Conservation (phyloP, 2,113 vertebrate genomes). For the Nesogale talazaci region DNA sequence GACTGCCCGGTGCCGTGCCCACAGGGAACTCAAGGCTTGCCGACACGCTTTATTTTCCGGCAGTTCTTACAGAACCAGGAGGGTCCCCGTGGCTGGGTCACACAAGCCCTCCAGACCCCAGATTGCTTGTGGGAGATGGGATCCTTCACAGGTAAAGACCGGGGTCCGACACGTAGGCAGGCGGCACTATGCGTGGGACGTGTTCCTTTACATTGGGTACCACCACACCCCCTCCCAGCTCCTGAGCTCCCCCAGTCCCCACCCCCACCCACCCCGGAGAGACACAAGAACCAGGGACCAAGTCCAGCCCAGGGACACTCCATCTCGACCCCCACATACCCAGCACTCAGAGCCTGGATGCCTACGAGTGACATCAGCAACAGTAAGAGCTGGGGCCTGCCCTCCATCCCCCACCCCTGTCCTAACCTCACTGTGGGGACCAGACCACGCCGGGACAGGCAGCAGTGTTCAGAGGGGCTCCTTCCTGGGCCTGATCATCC, state of each 20-base stretch:
- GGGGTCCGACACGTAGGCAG: rapidly evolving
- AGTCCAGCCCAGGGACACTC: no score
- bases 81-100: neutral
- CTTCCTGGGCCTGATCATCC: neutral
- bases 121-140: neutral
- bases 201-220: neutral
- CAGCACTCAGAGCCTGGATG: neutral
- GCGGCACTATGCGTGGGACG: neutral
- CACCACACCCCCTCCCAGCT: no score
- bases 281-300: neutral
- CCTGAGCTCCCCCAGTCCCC: neutral
- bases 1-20: neutral
- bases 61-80: neutral
- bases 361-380: neutral
- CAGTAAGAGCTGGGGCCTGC: neutral
- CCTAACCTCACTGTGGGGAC: neutral
- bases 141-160: neutral
- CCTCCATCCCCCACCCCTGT: neutral
- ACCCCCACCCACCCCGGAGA: no score
- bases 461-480: neutral
- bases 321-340: neutral
- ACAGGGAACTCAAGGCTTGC: neutral
- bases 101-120: neutral
- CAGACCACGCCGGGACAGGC: neutral
- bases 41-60: neutral